Evolutionary conservation across 2,888 invertebrate species (phyloP).

Genomic region (Lasioglossum morio): DNA sequence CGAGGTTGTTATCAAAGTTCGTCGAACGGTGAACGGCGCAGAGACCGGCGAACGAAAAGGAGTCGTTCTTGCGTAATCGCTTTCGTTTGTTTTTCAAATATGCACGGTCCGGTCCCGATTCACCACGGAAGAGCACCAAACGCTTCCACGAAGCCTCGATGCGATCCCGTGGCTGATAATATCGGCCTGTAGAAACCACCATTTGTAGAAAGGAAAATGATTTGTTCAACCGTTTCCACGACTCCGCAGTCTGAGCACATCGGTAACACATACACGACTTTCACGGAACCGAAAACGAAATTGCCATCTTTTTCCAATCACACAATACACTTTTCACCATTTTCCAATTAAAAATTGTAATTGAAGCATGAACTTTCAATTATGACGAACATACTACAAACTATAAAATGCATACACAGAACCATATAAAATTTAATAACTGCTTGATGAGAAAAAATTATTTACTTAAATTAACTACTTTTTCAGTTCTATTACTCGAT

Average conservation of each 20-base stretch:
- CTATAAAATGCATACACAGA: too few species aligned
- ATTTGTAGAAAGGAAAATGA: conserved; percentile 7
- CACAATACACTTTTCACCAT: neutral
- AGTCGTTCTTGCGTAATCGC: conserved; percentile 48
- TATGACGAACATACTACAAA: too few species aligned
- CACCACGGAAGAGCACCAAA: conserved; percentile 40
- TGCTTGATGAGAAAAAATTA: too few species aligned
- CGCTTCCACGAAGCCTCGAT: conserved; percentile 12
- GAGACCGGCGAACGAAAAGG: conserved; percentile 43
- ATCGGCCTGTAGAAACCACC: conserved; percentile 28
- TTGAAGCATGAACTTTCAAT: too few species aligned
- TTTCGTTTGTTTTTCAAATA: conserved; percentile 59
- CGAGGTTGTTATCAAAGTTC: conserved; percentile 49
- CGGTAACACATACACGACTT: neutral
- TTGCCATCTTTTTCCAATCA: neutral
- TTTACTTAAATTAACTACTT: too few species aligned
- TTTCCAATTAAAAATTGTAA: too few species aligned
- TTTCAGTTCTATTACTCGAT: too few species aligned
- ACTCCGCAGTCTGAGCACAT: neutral
- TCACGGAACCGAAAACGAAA: conserved; percentile 4
- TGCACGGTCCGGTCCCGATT: conserved; percentile 42
- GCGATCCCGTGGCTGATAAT: conserved; percentile 38
- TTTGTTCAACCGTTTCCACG: neutral
- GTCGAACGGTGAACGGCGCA: conserved; percentile 47
- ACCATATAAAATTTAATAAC: too few species aligned